Conservation (phyloP, 2,113 vertebrate species). For the Perognathus longimembris region DNA sequence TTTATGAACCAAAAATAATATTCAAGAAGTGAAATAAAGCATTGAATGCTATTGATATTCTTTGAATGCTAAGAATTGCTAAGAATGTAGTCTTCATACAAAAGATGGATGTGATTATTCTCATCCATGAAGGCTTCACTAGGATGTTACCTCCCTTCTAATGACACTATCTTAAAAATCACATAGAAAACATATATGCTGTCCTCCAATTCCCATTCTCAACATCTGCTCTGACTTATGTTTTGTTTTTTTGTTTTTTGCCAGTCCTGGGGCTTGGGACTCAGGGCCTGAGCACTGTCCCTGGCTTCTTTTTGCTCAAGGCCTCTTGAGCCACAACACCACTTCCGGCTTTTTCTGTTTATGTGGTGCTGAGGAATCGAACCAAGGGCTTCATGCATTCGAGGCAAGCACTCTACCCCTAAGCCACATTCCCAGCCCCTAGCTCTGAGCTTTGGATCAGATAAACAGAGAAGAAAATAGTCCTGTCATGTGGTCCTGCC, state of each 20-base stretch:
- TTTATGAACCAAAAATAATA: neutral
- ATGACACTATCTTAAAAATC: neutral
- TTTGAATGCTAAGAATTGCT: neutral
- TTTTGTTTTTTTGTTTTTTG: too few species aligned
- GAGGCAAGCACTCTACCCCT: too few species aligned
- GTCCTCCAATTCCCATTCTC: neutral
- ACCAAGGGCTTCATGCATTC: too few species aligned
- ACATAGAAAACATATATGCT: neutral
- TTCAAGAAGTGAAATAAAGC: neutral
- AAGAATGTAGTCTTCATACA: neutral
- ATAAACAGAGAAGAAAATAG: neutral
- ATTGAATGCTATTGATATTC: neutral
- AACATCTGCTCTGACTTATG: neutral
- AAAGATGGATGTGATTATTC: neutral
- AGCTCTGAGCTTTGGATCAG: neutral
- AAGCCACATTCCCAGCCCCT: too few species aligned
- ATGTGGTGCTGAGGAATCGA: too few species aligned
- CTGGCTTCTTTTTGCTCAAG: too few species aligned
- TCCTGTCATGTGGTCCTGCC: neutral
- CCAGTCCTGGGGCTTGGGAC: too few species aligned
- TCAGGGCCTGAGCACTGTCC: too few species aligned
- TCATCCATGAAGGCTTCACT: neutral
- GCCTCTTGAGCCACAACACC: too few species aligned
- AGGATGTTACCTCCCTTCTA: neutral
- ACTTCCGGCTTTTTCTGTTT: too few species aligned